phyloP scores from a whole-genome alignment of 2,888 invertebrate genomes.

The Ormyrus rosae region DNA sequence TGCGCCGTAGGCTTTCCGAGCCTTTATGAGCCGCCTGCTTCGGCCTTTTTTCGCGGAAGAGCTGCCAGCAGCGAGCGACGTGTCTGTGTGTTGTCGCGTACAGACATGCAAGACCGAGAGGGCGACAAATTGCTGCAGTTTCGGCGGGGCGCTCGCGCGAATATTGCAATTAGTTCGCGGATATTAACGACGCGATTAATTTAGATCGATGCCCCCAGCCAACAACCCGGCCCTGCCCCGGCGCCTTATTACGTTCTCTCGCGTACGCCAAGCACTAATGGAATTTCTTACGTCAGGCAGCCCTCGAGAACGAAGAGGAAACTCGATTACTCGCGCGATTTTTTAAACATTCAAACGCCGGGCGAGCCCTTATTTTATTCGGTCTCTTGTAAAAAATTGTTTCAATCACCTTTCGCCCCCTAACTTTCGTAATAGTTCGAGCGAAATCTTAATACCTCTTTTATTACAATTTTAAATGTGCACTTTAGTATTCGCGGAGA shows the following conservation, averaged over 20 bases:
- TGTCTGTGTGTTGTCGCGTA: not conserved
- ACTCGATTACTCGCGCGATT: not conserved
- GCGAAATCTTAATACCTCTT: slow-evolving; percentile 44
- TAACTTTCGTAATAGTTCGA: slow-evolving; percentile 8
- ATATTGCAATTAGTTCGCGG: slow-evolving; percentile 58
- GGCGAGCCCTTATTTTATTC: not conserved
- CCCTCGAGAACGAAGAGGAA: not conserved
- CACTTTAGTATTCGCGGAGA: slow-evolving; percentile 31
- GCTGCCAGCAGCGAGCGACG: not conserved
- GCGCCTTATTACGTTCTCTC: slow-evolving; percentile 25
- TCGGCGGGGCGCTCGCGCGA: slow-evolving; percentile 14
- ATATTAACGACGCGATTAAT: slow-evolving; percentile 61
- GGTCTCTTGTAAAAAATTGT: slow-evolving; percentile 21
- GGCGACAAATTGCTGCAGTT: slow-evolving; percentile 44
- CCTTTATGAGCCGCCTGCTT: not conserved
- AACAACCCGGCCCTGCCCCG: not conserved
- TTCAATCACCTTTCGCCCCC: slow-evolving; percentile 11
- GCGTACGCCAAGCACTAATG: slow-evolving; percentile 13
- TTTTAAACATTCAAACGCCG: not conserved
- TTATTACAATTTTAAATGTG: slow-evolving; percentile 46
- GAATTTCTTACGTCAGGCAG: slow-evolving; percentile 36
- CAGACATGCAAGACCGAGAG: not conserved
- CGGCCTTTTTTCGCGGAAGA: not conserved
- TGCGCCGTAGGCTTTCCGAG: not conserved
- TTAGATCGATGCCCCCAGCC: slow-evolving; percentile 55